Base-by-base conservation (phyloP, 2,113 vertebrate genomes). In the Fulica atra region DNA sequence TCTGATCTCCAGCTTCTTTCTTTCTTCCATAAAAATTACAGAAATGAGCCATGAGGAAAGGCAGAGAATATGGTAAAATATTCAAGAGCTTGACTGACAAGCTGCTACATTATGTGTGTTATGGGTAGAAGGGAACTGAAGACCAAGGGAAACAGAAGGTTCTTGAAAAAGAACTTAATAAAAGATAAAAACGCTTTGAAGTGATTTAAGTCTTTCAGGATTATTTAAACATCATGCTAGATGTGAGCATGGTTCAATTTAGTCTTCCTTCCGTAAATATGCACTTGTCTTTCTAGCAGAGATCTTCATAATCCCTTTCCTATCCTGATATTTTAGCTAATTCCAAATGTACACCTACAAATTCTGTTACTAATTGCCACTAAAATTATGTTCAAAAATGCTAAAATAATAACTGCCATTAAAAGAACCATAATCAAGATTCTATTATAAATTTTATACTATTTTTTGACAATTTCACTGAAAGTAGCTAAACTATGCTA, bases 161-260 rank as follows among this genome's bases (percentile, higher is more conserved):
- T 81, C 77, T 84, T 89, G 72, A 81, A 88, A 81, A 86, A 74
- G 13, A 86, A 70, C 56, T 81, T 81, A 88, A 83, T 73, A 79
- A 83, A 88, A 92, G 60, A 74, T 74, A 71, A 86, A 89, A 91
- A 78, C 18, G 9, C 81, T 97, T 93, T 93, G 93, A 95, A 95
- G 93, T 79, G 13, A 64, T 93, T 94, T 81, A 91, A 92, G 79
- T 50, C 80, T 70, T 90, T 83, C 76, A 86, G 72, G 88, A 93
- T 91, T 94, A 91, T 89, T 95, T 89, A 79, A 93, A 89, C 65
- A 68, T 56, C 18, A 0, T 42, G 33, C 44, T 79, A 65, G 56
- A 74, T 76, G 35, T 71, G 5, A 92, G 33, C 69, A 86, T 44
- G 13, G 59, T 66, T 91, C 74, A 77, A 17, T 80, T 89, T 68